phyloP scores from a whole-genome alignment of 2,113 vertebrate genomes.

The Menidia beryllina region DNA sequence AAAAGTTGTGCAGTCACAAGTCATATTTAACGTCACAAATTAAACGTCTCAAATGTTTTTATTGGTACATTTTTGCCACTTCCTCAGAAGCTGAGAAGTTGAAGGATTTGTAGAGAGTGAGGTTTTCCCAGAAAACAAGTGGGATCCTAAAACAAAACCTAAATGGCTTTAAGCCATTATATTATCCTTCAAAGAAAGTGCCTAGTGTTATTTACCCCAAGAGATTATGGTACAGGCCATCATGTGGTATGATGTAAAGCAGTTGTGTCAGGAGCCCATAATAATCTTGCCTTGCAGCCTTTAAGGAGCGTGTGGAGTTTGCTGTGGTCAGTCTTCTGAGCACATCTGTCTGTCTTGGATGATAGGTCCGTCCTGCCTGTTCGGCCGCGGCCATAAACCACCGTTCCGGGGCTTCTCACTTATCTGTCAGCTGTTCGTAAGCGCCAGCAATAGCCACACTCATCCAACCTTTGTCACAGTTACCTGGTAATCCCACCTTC shows the following conservation, averaged over 20 bases:
- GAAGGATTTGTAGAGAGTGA: too few relatives aligned
- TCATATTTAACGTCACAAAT: too few relatives aligned
- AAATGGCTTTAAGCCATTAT: not conserved
- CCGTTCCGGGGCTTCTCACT: slow-evolving; percentile 56
- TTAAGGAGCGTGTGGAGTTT: slow-evolving; percentile 23
- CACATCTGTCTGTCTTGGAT: slow-evolving; percentile 43
- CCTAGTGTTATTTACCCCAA: not conserved
- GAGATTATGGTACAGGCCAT: not conserved
- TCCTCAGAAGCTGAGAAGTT: too few relatives aligned
- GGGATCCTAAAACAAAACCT: not conserved
- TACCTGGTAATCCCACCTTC: slow-evolving; percentile 60
- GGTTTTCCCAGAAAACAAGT: not conserved
- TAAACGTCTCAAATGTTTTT: too few relatives aligned
- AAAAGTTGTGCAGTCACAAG: too few relatives aligned
- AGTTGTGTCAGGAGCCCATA: slow-evolving; percentile 21
- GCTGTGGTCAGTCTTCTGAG: slow-evolving; percentile 42
- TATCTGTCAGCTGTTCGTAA: slow-evolving; percentile 67
- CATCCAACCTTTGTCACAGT: slow-evolving; percentile 57
- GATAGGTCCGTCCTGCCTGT: slow-evolving; percentile 43
- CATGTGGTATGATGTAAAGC: slow-evolving; percentile 12
- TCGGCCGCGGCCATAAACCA: slow-evolving; percentile 60
- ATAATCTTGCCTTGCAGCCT: slow-evolving; percentile 8
- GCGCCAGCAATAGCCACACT: slow-evolving; percentile 51
- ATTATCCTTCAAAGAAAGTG: not conserved
- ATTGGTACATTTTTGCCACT: too few relatives aligned